Evolutionary conservation across 2,888 invertebrate species (phyloP), one percentile per base, ranked within the genome.

Genomic region (Philereme transversata): DNA sequence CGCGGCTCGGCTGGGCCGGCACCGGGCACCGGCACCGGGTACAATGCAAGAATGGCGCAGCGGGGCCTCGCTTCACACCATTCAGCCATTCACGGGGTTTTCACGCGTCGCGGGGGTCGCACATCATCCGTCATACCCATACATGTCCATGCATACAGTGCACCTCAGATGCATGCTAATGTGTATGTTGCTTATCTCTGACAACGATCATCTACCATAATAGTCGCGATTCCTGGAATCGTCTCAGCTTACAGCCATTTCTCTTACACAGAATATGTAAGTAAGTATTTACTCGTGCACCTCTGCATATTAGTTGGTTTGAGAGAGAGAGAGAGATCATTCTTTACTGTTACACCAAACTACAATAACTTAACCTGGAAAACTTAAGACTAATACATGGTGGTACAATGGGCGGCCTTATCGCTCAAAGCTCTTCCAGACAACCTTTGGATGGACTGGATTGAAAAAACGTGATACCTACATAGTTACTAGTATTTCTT

Each of bases 41-140:
- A 84, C 83, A 86, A 86, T 79, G 84, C 77, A 72, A 84, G 82
- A 85, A 85, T 82, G 80, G 78, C 88, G 60, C 89, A 79, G 85
- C 88, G 85, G 90, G 90, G 77, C 79, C 72, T 78, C 69, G 78
- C 82, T 60, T 60, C 74, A 76, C 78, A 77, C 81, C 83, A 78
- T 86, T 87, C 86, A 84, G 84, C 87, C 85, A 84, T 85, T 84
- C 86, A 85, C 70, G 74, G 74, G 78, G 41, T 7, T 40, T 79
- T 76, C 79, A 75, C 81, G 75, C 64, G 74, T 77, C 80, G 82
- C 81, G 79, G 79, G 81, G 83, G 82, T 84, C 84, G 82, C 84
- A 81, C 78, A 67, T 79, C 82, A 85, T 84, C 79, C 83, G 82
- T 86, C 86, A 78, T 74, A 51, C 49, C 48, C 51, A 35, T 47